Evolutionary conservation across 2,113 vertebrate genomes (phyloP).

Genomic region (Callorhinus ursinus): DNA sequence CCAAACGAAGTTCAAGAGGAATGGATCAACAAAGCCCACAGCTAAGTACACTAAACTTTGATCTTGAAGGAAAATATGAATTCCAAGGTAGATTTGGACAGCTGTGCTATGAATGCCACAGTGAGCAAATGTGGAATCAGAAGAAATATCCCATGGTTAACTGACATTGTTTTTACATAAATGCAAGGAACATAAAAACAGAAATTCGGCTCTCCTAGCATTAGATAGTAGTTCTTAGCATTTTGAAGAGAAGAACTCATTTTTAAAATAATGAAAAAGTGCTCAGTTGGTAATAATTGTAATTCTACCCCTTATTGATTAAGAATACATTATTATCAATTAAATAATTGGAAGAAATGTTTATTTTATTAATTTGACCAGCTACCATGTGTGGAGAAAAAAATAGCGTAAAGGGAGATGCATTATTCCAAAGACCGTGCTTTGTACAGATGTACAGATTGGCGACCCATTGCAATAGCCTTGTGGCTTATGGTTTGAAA

Average conservation of each 20-base stretch:
- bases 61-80: slow-evolving; percentile 73
- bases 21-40: slow-evolving; percentile 74
- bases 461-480: not conserved
- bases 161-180: slow-evolving; percentile 11
- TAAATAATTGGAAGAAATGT: slow-evolving; percentile 6
- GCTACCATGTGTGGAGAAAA: not conserved
- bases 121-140: slow-evolving; percentile 49
- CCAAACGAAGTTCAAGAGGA: slow-evolving; percentile 74
- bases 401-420: not conserved
- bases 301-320: not conserved
- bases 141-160: slow-evolving; percentile 45
- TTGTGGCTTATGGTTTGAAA: not conserved
- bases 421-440: not conserved
- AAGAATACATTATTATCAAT: not conserved
- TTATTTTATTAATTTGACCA: not conserved
- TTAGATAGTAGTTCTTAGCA: not conserved
- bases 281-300: not conserved
- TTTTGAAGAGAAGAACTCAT: slow-evolving; percentile 11
- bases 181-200: slow-evolving; percentile 16
- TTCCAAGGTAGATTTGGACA: slow-evolving; percentile 75
- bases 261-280: slow-evolving; percentile 33
- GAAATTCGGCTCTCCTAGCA: not conserved
- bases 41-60: slow-evolving; percentile 79
- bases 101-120: slow-evolving; percentile 63
- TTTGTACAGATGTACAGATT: not conserved